phyloP scores from a whole-genome alignment of 2,113 vertebrate species.

The Brachyhypopomus occidentalis region DNA sequence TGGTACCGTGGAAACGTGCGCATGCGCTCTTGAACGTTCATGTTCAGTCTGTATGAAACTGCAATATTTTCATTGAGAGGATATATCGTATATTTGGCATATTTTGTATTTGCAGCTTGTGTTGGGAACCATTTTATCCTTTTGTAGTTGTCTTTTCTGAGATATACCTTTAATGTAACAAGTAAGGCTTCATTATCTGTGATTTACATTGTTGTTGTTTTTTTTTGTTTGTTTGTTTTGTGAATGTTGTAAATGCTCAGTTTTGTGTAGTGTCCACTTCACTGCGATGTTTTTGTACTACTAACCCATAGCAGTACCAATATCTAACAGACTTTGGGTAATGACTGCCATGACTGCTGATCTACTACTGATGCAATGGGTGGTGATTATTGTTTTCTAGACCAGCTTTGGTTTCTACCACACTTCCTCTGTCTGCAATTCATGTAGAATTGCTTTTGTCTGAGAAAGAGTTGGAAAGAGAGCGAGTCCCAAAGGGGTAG shows the following conservation, averaged over 20 bases:
- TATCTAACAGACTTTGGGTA: neutral
- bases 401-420: neutral
- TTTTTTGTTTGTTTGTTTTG: neutral
- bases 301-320: neutral
- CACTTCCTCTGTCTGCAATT: neutral
- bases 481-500: constrained; percentile 25
- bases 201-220: constrained; percentile 7
- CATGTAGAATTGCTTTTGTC: neutral
- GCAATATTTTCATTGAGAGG: neutral
- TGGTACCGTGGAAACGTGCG: neutral
- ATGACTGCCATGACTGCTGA: constrained; percentile 10
- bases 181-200: constrained; percentile 10
- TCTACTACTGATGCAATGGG: constrained; percentile 23
- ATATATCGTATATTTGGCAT: constrained; percentile 18
- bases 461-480: neutral
- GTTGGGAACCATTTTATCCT: constrained; percentile 32
- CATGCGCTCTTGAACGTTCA: constrained; percentile 3
- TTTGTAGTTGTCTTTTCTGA: constrained; percentile 5
- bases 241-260: neutral
- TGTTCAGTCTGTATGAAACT: constrained; percentile 17
- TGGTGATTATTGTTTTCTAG: constrained; percentile 10
- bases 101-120: constrained; percentile 43
- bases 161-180: neutral
- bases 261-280: neutral
- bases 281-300: constrained; percentile 27